Conservation (phyloP, 2,888 invertebrate genomes). For the Aphidius colemani region DNA sequence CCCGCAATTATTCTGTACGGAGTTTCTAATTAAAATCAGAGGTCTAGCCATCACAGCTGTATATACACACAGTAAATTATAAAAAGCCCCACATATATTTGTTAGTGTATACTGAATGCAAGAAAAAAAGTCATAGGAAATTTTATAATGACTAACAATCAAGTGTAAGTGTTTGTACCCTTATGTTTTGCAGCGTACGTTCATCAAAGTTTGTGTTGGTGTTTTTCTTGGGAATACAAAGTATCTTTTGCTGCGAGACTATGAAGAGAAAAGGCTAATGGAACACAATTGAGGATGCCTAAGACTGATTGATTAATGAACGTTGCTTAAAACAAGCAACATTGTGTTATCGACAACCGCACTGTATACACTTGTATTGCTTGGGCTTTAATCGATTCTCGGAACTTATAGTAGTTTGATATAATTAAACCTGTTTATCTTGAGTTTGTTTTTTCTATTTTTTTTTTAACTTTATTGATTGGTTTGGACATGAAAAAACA, state of each 20-base stretch:
- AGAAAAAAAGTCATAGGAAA: too few relatives aligned
- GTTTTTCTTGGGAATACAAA: conserved; percentile 20
- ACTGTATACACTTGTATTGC: conserved; percentile 1
- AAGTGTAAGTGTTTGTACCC: conserved; percentile 7
- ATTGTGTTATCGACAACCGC: not conserved
- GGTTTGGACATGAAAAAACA: not conserved
- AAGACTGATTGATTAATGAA: conserved; percentile 38
- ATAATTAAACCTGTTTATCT: conserved; percentile 17
- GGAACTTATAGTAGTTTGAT: conserved; percentile 21
- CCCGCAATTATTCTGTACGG: conserved; percentile 37
- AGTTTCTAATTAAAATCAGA: conserved; percentile 40
- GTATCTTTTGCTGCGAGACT: not conserved
- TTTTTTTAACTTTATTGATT: not conserved
- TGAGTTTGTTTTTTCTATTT: not conserved
- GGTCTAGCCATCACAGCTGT: conserved; percentile 30
- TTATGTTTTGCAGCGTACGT: not conserved
- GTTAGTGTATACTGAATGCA: not conserved
- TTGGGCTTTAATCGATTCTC: conserved; percentile 9
- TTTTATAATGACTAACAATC: conserved; percentile 7
- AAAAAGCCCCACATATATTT: not conserved
- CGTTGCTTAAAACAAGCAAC: conserved; percentile 26
- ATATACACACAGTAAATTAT: conserved; percentile 15
- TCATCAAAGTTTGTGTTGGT: conserved; percentile 10
- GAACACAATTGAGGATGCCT: conserved; percentile 35
- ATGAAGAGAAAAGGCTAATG: conserved; percentile 36